These are phyloP conservation scores for Drosophila testacea DNA, from an alignment of 2,888 invertebrate species.

Conservation along the genomic window DNA sequence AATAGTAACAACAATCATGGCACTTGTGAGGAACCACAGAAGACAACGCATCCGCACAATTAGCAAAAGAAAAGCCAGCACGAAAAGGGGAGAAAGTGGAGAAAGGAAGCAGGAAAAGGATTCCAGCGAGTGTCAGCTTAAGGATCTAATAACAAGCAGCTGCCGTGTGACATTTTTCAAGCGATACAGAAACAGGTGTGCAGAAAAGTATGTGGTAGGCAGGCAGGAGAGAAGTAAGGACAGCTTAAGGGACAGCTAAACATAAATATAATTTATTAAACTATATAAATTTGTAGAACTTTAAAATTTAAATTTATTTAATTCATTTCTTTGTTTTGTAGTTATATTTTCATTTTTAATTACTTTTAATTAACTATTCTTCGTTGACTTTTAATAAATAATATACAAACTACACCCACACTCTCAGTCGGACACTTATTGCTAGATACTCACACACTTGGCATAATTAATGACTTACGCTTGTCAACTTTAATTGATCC, in stretches of 20 bases:
- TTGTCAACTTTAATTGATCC: conserved; percentile 35
- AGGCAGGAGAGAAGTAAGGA: not conserved
- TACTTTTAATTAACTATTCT: too few species aligned
- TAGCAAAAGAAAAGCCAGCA: conserved; percentile 31
- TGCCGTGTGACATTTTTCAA: conserved; percentile 29
- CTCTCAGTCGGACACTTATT: not conserved
- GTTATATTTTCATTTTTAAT: too few species aligned
- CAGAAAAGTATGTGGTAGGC: not conserved
- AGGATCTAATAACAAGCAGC: conserved; percentile 60
- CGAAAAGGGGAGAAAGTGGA: conserved; percentile 2
- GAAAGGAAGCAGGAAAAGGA: not conserved
- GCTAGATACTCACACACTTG: conserved; percentile 19
- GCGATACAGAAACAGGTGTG: conserved; percentile 45
- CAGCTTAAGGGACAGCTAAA: not conserved
- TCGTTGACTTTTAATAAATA: not conserved
- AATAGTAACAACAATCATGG: conserved; percentile 46
- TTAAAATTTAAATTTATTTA: too few species aligned
- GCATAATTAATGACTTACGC: conserved; percentile 55
- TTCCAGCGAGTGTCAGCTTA: conserved; percentile 37
- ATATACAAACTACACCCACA: conserved; percentile 11
- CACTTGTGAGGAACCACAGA: conserved; percentile 47
- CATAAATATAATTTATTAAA: conserved; percentile 42
- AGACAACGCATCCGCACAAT: conserved; percentile 49
- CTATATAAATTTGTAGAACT: conserved; percentile 5
- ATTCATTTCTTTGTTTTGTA: too few species aligned